Evolutionary conservation across 2,797 vertebrate species (phyloP).

Genomic region (Spondyliosoma cantharus): DNA sequence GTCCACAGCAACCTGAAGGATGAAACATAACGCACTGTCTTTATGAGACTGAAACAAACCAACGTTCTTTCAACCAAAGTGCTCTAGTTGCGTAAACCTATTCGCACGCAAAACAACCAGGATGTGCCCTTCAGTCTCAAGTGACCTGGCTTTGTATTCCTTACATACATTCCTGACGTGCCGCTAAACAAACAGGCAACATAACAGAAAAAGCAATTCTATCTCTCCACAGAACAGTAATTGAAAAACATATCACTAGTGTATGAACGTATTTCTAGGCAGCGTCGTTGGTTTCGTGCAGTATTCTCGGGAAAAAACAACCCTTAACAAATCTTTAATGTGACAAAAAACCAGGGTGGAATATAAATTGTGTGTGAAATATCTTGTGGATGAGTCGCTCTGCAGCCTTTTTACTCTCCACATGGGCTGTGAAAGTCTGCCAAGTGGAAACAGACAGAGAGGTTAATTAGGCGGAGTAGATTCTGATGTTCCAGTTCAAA

Average conservation of each 20-base stretch:
- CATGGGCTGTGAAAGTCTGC: conserved; percentile 59
- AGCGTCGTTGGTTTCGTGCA: background rate
- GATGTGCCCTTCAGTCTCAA: no score
- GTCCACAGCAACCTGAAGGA: background rate
- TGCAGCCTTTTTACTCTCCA: conserved; percentile 30
- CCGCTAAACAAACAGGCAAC: background rate
- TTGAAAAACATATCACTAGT: background rate
- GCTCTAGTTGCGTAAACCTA: no score
- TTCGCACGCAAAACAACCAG: no score
- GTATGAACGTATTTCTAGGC: background rate
- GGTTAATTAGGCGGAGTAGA: conserved; percentile 82
- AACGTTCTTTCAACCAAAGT: no score
- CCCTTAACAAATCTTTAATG: conserved; percentile 43
- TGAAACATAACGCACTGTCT: no score
- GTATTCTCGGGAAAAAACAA: conserved; percentile 2
- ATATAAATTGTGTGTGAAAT: conserved; percentile 55
- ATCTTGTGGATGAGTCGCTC: conserved; percentile 24
- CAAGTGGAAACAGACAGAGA: conserved; percentile 74
- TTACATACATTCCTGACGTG: no score
- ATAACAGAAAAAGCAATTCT: background rate
- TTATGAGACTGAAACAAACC: background rate
- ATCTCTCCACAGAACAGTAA: background rate
- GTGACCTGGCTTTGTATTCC: no score
- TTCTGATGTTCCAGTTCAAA: conserved; percentile 75
- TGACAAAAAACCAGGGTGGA: conserved; percentile 30